These are phyloP conservation scores for Hozukius guyotensis DNA, from an alignment of 2,797 vertebrate genomes.

Conservation along the genomic window DNA sequence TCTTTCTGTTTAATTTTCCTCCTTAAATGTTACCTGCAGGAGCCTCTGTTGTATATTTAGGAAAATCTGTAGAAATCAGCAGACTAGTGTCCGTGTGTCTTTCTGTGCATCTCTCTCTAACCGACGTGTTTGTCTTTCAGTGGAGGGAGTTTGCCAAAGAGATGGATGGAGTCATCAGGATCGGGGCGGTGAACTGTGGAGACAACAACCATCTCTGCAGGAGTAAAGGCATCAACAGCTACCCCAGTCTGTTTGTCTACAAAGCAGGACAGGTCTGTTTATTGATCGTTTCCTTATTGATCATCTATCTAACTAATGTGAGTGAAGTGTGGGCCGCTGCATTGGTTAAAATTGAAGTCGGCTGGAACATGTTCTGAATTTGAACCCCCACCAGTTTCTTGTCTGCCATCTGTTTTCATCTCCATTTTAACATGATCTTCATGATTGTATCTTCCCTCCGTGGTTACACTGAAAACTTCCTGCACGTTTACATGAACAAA, in stretches of 20 bases:
- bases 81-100: background rate
- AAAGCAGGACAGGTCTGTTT: slow-evolving; percentile 87
- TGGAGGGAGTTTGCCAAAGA: slow-evolving; percentile 98
- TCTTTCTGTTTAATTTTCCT: background rate
- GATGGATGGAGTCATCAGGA: slow-evolving; percentile 94
- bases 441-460: background rate
- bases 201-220: slow-evolving; percentile 94
- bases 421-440: background rate
- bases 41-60: background rate
- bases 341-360: background rate
- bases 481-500: background rate
- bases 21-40: background rate
- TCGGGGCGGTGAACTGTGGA: slow-evolving; percentile 96
- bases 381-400: background rate
- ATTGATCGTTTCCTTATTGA: background rate
- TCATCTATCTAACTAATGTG: background rate
- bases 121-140: slow-evolving; percentile 66
- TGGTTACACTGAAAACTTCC: background rate
- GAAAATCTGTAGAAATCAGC: background rate
- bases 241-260: slow-evolving; percentile 93
- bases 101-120: background rate
- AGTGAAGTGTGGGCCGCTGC: background rate
- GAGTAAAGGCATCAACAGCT: slow-evolving; percentile 93
- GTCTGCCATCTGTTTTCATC: background rate
- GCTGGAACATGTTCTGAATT: background rate